Percentiles rank a stretch among this genome's conserved stretches.
These are phyloP conservation scores for Loripinus fragilis DNA, from an alignment of 2,888 invertebrate species.

Conservation along the genomic window DNA sequence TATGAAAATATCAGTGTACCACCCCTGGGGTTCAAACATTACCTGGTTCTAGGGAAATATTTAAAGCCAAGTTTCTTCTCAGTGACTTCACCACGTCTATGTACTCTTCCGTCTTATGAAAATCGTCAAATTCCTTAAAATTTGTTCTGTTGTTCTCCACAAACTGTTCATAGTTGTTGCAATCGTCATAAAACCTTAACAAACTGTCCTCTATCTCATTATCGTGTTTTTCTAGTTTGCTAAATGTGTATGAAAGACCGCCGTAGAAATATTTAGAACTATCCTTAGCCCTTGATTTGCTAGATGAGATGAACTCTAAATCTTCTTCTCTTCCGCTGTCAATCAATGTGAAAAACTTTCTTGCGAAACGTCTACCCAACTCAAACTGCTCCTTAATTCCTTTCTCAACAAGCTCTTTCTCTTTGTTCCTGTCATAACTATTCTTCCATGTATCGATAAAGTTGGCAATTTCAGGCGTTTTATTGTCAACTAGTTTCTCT, in stretches of 20 bases:
- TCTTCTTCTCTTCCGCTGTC: slow-evolving; percentile 14
- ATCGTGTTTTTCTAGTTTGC: neutral
- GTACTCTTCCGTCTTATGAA: slow-evolving; percentile 34
- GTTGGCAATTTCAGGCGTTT: slow-evolving; percentile 14
- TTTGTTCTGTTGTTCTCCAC: slow-evolving; percentile 41
- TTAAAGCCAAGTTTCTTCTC: slow-evolving; percentile 29
- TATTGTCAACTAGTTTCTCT: slow-evolving; percentile 24
- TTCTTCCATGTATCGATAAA: slow-evolving; percentile 39
- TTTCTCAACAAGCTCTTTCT: slow-evolving; percentile 30
- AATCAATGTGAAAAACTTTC: slow-evolving; percentile 36
- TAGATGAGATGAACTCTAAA: slow-evolving; percentile 42
- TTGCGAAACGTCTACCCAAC: slow-evolving; percentile 32
- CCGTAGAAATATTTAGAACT: slow-evolving; percentile 47
- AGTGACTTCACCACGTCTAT: slow-evolving; percentile 30
- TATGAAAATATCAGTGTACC: no score
- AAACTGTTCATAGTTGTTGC: slow-evolving; percentile 38
- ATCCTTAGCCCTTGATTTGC: slow-evolving; percentile 34
- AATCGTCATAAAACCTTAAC: slow-evolving; percentile 47
- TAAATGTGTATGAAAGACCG: slow-evolving; percentile 22
- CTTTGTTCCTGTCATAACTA: slow-evolving; percentile 28
- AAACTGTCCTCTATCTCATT: slow-evolving; percentile 34
- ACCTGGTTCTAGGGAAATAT: slow-evolving; percentile 24
- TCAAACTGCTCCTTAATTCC: slow-evolving; percentile 41
- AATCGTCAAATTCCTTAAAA: slow-evolving; percentile 40
- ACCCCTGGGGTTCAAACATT: neutral